Evolutionary conservation across 30 jellyfish, hydroid and myxozoan genomes (phyloP).

Genomic region (Turritopsis rubra): DNA sequence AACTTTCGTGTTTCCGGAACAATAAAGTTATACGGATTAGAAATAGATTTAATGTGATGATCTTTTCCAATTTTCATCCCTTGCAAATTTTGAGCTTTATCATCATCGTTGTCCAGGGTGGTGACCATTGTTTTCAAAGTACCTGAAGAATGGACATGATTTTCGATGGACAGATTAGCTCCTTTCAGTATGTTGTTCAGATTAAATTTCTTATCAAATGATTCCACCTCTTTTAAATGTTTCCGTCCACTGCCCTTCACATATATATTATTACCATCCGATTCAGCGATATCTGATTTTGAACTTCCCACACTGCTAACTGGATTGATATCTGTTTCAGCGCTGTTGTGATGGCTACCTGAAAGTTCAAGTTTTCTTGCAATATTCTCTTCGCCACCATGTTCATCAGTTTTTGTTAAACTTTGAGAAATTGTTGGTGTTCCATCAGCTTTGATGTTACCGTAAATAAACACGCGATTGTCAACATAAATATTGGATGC

Average conservation of each 20-base stretch:
- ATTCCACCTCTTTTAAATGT: slow-evolving; percentile 14
- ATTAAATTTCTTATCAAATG: slow-evolving; percentile 4
- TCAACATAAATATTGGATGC: slow-evolving; percentile 31
- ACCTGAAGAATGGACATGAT: slow-evolving; percentile 5
- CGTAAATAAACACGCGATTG: slow-evolving; percentile 29
- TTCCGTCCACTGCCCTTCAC: not conserved
- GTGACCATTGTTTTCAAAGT: not conserved
- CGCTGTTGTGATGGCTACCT: not conserved
- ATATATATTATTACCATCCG: not conserved
- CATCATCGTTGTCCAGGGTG: slow-evolving; percentile 2
- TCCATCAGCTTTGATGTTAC: slow-evolving; percentile 13
- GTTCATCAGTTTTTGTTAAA: slow-evolving; percentile 14
- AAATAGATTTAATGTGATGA: slow-evolving; percentile 13
- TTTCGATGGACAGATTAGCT: slow-evolving; percentile 4
- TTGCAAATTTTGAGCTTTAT: not conserved
- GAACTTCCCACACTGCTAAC: not conserved
- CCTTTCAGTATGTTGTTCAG: slow-evolving; percentile 10
- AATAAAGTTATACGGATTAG: slow-evolving; percentile 9
- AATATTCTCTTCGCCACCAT: slow-evolving; percentile 24
- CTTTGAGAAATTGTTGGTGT: slow-evolving; percentile 18
- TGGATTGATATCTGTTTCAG: not conserved
- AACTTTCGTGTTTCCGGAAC: slow-evolving; percentile 14
- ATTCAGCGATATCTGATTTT: not conserved
- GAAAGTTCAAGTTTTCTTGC: slow-evolving; percentile 2
- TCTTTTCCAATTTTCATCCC: not conserved